Evolutionary conservation across 2,888 invertebrate genomes (phyloP), one percentile per base, ranked within the genome.

Genomic region (Dicyrtoma fusca): DNA sequence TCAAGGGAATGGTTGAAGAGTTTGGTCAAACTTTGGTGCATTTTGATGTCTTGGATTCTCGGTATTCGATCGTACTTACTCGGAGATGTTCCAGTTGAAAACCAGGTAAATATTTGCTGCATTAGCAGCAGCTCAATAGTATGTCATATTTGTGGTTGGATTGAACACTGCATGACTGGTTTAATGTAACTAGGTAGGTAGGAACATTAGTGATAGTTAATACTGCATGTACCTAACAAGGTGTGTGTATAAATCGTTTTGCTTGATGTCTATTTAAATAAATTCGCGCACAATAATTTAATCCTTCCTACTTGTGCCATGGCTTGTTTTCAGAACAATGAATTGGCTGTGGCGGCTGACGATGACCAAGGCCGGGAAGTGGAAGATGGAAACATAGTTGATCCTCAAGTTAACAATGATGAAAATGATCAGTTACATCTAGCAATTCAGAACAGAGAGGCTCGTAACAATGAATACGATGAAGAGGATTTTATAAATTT

Each of bases 1-100:
- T 97, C 97, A 0, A 88, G 97, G 8, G 91, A 91, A 10, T 97
- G 97, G 95, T 85, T 98, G 75, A 97, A 97, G 84, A 89, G 90
- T n/a, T 85, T 93, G 11, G 89, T 98, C 0, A 88, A 92, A 10
- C 87, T 89, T 70, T 96, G 96, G 96, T 96, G 95, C 83, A 87
- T 88, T 25, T 88, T 88, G 6, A 91, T 94, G 0, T 91, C 97
- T 0, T 94, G 92, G 87, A 82, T 91, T 23, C 85, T 97, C 2
- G 92, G 94, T 71, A 88, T 97, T 11, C 90, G 94, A 75, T 96
- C 96, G 0, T 97, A 97, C 83, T 85, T 97, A 69, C 85, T 97
- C 59, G 93, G 95, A 0, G 91, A 92, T 78, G 83, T 84, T n/a
- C 81, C 82, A 17, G 21, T 79, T n/a, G 69, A 57, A 49, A 69